Evolutionary conservation across 2,113 vertebrate genomes (phyloP).

Genomic region (Rattus rattus): DNA sequence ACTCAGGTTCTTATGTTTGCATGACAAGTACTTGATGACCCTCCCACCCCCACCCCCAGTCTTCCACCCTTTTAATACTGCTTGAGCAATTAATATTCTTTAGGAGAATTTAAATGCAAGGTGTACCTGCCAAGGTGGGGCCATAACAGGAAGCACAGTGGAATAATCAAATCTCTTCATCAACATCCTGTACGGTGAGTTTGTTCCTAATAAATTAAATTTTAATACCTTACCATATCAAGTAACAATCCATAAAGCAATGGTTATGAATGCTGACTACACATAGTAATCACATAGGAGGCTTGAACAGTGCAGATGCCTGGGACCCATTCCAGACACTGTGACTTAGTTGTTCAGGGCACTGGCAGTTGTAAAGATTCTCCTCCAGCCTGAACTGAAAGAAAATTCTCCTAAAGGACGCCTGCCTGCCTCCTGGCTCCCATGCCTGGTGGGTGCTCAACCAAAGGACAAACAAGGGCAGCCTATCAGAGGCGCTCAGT

Average conservation of each 20-base stretch:
- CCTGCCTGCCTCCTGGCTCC: background rate
- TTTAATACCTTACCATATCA: background rate
- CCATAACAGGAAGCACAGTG: background rate
- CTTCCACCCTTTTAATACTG: background rate
- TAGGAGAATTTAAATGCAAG: background rate
- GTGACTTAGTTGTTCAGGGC: background rate
- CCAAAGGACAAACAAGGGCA: background rate
- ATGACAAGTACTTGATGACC: background rate
- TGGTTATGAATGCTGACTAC: background rate
- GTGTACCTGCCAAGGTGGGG: background rate
- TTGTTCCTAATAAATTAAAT: constrained; percentile 2
- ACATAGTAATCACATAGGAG: background rate
- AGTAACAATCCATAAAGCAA: background rate
- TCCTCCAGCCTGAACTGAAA: too few species aligned
- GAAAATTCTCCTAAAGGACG: background rate
- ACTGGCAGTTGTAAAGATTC: background rate
- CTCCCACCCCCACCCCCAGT: too few species aligned
- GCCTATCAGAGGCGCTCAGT: too few species aligned
- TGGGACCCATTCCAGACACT: background rate
- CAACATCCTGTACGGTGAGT: background rate
- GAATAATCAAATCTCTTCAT: background rate
- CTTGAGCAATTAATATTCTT: background rate
- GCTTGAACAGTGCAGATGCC: background rate
- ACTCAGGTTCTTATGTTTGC: background rate
- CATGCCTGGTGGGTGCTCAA: background rate